Evolutionary conservation across 2,113 vertebrate genomes (phyloP), one percentile per base, ranked within the genome.

Genomic region (Phylloscopus trochiloides): DNA sequence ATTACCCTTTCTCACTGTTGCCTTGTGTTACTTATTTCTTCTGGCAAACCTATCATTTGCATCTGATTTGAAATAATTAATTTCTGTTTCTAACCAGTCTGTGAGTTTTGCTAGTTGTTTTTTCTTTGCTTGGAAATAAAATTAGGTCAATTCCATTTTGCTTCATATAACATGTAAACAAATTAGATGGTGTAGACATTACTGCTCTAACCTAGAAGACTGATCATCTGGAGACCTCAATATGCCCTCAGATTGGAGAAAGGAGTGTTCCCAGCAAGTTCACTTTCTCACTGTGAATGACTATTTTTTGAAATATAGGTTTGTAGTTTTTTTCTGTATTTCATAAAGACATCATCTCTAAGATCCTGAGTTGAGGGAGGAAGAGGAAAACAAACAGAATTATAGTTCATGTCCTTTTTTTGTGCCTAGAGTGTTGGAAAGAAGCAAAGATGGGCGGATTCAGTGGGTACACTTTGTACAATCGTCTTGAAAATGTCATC

Each of bases 51-150:
- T 71, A 24, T 40, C 2, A 38, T 78, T 89, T 89, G 8, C 65
- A 75, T 61, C 48, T 87, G 42, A 94, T 86, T 75, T 81, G 55
- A 89, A 92, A 75, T 43, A 86, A 95, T 71, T 48, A 22, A 38
- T 89, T 80, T 84, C 40, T 20, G 8, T 71, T 86, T 87, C 57
- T 81, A 78, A 68, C 36, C 29, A 42, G 50, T 57, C 45, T 87
- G 17, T 84, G 52, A 67, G 22, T 75, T 83, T 40, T 5, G 4
- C 20, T 68, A 58, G 29, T 51, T 78, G 43, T 13, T 68, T 74
- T 87, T 77, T 51, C 2, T 80, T 67, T 75, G 40, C 9, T 58
- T 81, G 47, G 42, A 83, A 86, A 51, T 70, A 66, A 87, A 93
- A 66, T 17, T 26, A 24, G 6, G 29, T 68, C 20, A 58, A 38